Percentiles rank a stretch among this genome's conserved stretches.
These are phyloP conservation scores for Petrolisthes cinctipes DNA, from an alignment of 2,888 invertebrate species.

Conservation along the genomic window DNA sequence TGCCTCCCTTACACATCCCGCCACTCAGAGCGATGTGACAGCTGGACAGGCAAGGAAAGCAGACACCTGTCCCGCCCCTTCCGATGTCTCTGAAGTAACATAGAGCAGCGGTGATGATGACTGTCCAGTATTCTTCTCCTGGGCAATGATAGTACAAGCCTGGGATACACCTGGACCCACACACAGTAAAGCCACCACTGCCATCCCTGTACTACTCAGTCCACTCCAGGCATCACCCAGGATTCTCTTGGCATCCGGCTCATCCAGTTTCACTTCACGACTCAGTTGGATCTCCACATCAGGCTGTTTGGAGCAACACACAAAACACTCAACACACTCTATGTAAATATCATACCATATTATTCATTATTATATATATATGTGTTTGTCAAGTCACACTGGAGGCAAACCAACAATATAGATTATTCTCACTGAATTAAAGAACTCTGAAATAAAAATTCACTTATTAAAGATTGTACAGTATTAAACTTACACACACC, in stretches of 20 bases:
- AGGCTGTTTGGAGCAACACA: conserved; percentile 6
- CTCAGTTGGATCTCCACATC: conserved; percentile 51
- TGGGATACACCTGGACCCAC: conserved; percentile 42
- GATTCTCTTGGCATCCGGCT: conserved; percentile 44
- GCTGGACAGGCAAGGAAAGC: not conserved
- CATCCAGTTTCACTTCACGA: conserved; percentile 57
- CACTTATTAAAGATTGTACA: too few relatives aligned
- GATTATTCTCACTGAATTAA: too few relatives aligned
- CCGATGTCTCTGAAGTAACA: not conserved
- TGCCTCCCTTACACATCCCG: not conserved
- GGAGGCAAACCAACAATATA: too few relatives aligned
- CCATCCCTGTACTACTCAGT: not conserved
- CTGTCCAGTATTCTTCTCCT: not conserved
- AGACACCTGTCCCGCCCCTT: not conserved
- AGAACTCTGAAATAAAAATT: too few relatives aligned
- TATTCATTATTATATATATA: not conserved
- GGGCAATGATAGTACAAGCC: not conserved
- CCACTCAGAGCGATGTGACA: not conserved
- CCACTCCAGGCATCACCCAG: conserved; percentile 26
- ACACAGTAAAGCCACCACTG: conserved; percentile 57
- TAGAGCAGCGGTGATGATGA: not conserved
- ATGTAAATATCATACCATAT: not conserved
- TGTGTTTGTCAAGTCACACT: not conserved
- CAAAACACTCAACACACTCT: not conserved
- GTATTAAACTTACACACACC: not conserved